phyloP scores from a whole-genome alignment of 2,797 vertebrate genomes.

The Eutrigla gurnardus region DNA sequence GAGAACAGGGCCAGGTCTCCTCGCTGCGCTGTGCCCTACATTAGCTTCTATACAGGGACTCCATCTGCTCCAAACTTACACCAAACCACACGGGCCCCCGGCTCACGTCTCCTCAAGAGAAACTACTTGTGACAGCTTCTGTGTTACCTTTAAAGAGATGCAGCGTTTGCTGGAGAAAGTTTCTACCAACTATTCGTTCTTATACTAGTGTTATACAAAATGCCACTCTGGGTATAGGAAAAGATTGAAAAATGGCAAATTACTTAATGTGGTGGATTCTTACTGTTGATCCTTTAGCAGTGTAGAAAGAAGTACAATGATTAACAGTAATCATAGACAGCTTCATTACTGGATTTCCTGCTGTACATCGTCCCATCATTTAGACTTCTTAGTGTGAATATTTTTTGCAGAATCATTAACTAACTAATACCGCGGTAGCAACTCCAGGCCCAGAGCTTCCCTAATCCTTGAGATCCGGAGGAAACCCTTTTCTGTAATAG shows the following conservation, averaged over 20 bases:
- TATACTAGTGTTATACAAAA: background rate
- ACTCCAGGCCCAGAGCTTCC: conserved; percentile 52
- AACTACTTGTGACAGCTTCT: conserved; percentile 49
- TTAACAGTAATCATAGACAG: background rate
- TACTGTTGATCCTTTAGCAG: background rate
- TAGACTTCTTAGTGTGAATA: conserved; percentile 29
- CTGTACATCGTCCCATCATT: conserved; percentile 19
- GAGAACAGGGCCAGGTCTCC: conserved; percentile 64
- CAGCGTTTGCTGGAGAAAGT: conserved; percentile 22
- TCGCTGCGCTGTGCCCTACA: conserved; percentile 69
- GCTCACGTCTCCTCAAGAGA: conserved; percentile 26
- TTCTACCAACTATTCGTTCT: background rate
- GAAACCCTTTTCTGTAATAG: conserved; percentile 46
- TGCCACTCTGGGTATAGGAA: background rate
- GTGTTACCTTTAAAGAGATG: conserved; percentile 34
- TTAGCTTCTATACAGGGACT: conserved; percentile 65
- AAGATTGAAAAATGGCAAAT: background rate
- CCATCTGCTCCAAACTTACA: conserved; percentile 54
- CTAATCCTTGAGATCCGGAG: conserved; percentile 64
- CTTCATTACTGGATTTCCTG: conserved; percentile 24
- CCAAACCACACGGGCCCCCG: conserved; percentile 45
- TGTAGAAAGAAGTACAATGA: background rate
- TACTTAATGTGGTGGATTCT: background rate
- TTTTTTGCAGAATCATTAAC: conserved; percentile 33
- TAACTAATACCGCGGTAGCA: conserved; percentile 32